Base-by-base conservation (phyloP, 2,888 invertebrate species). In the Hyppa rectilinea region DNA sequence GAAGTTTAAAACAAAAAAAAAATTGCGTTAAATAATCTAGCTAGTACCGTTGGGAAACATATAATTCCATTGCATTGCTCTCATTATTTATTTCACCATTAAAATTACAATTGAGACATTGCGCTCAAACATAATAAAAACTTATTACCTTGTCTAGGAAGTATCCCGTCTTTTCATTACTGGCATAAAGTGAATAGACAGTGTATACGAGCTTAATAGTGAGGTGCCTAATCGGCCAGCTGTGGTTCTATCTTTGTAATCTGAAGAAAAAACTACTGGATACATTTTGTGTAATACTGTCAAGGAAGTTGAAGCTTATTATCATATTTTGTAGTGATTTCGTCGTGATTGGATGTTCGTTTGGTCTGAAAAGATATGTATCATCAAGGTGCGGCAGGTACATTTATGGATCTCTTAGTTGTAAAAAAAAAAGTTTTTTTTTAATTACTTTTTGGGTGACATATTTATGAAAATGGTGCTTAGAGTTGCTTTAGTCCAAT, bases 361-460 rank as follows among this genome's bases (percentile, higher is more conserved):
- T 60, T 69, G 4, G n/a, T 73, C 58, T 49, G 26, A 14, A 36
- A 50, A 62, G 10, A 45, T 43, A 49, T 49, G n/a, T 49, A 23
- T 38, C 50, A 45, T 12, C 3, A 29, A 17, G 26, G 29, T 34
- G 26, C 49, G n/a, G n/a, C n/a, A n/a, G n/a, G n/a, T n/a, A n/a
- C n/a, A n/a, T n/a, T n/a, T n/a, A n/a, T n/a, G n/a, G n/a, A n/a
- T n/a, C n/a, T n/a, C n/a, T n/a, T n/a, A n/a, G n/a, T n/a, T n/a
- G n/a, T n/a, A n/a, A n/a, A n/a, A n/a, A n/a, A n/a, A n/a, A n/a
- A n/a, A n/a, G n/a, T n/a, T n/a, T n/a, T n/a, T n/a, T n/a, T n/a
- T n/a, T n/a, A n/a, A 61, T 71, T 64, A 60, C 36, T 66, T 29
- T 62, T 55, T 20, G 66, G 38, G 17, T 61, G 78, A 68, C 62